Base-by-base conservation (phyloP, 2,797 vertebrate species). In the Oreonectes daqikongensis region DNA sequence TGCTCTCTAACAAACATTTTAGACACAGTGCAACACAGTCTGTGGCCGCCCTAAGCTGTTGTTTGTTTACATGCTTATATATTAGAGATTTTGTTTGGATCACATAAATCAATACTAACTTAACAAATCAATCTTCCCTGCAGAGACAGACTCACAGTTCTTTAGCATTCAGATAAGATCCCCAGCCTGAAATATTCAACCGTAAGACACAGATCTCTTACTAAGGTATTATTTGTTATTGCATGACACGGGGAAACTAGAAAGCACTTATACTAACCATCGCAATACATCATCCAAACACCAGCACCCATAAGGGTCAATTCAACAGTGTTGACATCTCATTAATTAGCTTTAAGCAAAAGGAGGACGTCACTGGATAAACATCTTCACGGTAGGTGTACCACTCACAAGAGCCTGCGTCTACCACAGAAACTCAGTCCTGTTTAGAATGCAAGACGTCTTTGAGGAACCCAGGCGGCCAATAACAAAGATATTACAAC, bases 61-160 rank as follows among this genome's bases (percentile, higher is more conserved):
- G 24, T 66, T 42, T 77, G 65, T 55, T 75, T 60, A 63, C 42
- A 77, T 72, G 26, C 26, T 24, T 50, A 60, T 18, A 38, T 26
- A 48, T 52, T 69, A 22, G 14, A 44, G 20, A 50, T 68, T 80
- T 80, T 55, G 50, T 28, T 46, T 60, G 46, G 38, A 28, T 26
- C 48, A 32, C 57, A 68, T 82, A 77, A 79, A 82, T 77, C 73
- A 66, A 30, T 79, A 44, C 32, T 18, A 40, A 57, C 32, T 18
- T 28, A 5, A 28, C 18, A 73, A 57, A 78, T 80, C 72, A 48
- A 71, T 80, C 71, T 74, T 69, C 65, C 22, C 61, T 72, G 69
- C 30, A 17, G 30, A 59, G 42, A 77, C 35, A 48, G 69, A 52
- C 67, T 66, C 17, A 28, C 20, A 53, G 17, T 65, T 69, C 48